A percentile compares a stretch with the other conserved stretches of the same genome.
phyloP scores from a whole-genome alignment of 1,140 invertebrate species.

The Xylocopa sonorina region DNA sequence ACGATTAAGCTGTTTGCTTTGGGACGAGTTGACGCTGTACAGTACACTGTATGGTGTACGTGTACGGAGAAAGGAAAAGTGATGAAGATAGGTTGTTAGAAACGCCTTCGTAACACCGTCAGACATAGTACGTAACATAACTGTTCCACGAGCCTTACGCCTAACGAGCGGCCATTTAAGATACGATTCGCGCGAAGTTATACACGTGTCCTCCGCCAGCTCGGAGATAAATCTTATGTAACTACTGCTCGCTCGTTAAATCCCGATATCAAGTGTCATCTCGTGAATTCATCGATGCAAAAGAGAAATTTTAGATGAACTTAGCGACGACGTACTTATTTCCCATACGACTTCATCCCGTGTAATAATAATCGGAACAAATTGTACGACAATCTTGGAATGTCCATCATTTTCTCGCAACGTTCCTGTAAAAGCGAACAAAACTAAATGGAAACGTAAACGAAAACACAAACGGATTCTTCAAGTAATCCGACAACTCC shows the following conservation, averaged over 20 bases:
- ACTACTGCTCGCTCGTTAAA: not conserved
- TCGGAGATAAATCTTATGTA: conserved; percentile 14
- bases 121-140: not conserved
- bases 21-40: too few relatives aligned
- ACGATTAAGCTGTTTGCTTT: too few relatives aligned
- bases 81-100: not conserved
- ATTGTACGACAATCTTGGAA: too few relatives aligned
- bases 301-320: not conserved
- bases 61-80: not conserved
- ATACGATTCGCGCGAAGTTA: conserved; percentile 2
- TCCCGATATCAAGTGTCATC: not conserved
- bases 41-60: not conserved
- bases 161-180: conserved; percentile 21
- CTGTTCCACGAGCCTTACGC: not conserved
- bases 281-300: not conserved
- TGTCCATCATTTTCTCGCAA: too few relatives aligned
- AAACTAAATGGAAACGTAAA: too few relatives aligned
- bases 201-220: conserved; percentile 23
- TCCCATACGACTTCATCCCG: too few relatives aligned
- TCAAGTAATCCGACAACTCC: too few relatives aligned
- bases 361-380: too few relatives aligned
- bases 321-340: too few relatives aligned
- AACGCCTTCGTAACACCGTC: not conserved
- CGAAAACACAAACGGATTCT: too few relatives aligned
- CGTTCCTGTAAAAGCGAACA: too few relatives aligned